These are phyloP conservation scores for Callimorpha dominula DNA, from an alignment of 2,888 invertebrate genomes.

Conservation along the genomic window DNA sequence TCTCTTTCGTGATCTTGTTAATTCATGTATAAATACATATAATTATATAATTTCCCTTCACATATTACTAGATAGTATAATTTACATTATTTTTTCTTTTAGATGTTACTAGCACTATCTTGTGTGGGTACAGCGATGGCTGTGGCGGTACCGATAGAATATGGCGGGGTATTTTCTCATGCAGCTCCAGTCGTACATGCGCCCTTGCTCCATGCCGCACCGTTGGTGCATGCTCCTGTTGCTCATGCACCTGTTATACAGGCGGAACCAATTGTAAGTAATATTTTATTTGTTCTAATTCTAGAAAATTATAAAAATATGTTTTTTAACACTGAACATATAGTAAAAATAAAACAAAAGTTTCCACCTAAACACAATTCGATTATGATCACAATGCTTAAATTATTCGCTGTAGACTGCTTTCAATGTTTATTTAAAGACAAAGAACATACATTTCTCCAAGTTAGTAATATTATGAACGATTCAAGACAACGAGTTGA, in stretches of 20 bases:
- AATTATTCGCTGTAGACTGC: too few species aligned
- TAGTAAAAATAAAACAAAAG: neutral
- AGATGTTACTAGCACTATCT: slow-evolving; percentile 69
- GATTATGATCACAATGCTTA: too few species aligned
- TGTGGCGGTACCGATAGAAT: slow-evolving; percentile 61
- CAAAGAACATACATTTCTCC: too few species aligned
- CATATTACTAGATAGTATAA: neutral
- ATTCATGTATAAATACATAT: too few species aligned
- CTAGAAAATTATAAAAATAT: neutral
- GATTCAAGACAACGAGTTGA: too few species aligned
- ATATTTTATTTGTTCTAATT: neutral
- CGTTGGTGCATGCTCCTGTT: slow-evolving; percentile 46
- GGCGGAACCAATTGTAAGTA: slow-evolving; percentile 70
- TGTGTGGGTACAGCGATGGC: slow-evolving; percentile 65
- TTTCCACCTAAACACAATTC: neutral
- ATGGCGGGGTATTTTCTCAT: slow-evolving; percentile 40
- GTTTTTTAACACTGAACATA: too few species aligned
- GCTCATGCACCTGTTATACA: slow-evolving; percentile 55
- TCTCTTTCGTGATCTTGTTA: too few species aligned
- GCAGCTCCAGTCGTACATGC: slow-evolving; percentile 44
- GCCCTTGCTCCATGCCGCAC: slow-evolving; percentile 46
- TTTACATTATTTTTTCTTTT: slow-evolving; percentile 14
- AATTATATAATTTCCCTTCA: too few species aligned
- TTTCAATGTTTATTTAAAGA: too few species aligned
- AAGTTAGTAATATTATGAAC: too few species aligned